phyloP scores from a whole-genome alignment of 1,140 invertebrate species.

The Eufriesea mexicana region DNA sequence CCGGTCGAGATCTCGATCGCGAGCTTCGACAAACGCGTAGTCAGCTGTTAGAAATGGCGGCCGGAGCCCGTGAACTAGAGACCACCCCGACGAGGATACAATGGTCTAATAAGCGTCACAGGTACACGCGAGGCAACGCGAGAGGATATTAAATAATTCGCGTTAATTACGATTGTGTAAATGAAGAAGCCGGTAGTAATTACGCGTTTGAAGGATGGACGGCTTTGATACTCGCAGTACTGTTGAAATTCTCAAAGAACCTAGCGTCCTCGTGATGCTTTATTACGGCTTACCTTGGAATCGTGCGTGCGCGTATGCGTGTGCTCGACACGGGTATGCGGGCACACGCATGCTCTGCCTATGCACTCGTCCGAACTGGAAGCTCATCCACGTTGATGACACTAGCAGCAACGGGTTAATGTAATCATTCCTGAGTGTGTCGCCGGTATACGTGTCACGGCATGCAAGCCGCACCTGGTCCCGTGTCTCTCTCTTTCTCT shows the following conservation, averaged over 20 bases:
- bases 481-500: neutral
- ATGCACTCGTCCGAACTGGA: constrained; percentile 14
- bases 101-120: neutral
- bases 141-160: constrained; percentile 3
- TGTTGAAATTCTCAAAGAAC: constrained; percentile 42
- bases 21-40: neutral
- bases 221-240: constrained; percentile 32
- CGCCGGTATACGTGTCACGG: constrained; percentile 52
- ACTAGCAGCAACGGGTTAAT: constrained; percentile 51
- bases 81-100: neutral
- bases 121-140: neutral
- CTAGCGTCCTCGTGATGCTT: neutral
- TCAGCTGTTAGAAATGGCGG: neutral
- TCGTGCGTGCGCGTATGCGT: constrained; percentile 29
- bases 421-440: constrained; percentile 62
- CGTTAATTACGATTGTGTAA: constrained; percentile 26
- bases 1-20: neutral
- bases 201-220: constrained; percentile 25
- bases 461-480: constrained; percentile 49
- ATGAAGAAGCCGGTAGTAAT: constrained; percentile 24
- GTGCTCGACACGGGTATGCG: constrained; percentile 42
- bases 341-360: constrained; percentile 22
- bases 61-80: too few species aligned
- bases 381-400: constrained; percentile 50
- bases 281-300: constrained; percentile 20